These are phyloP conservation scores for Drosophila pectinifera DNA, from an alignment of 1,140 invertebrate species.

Conservation along the genomic window DNA sequence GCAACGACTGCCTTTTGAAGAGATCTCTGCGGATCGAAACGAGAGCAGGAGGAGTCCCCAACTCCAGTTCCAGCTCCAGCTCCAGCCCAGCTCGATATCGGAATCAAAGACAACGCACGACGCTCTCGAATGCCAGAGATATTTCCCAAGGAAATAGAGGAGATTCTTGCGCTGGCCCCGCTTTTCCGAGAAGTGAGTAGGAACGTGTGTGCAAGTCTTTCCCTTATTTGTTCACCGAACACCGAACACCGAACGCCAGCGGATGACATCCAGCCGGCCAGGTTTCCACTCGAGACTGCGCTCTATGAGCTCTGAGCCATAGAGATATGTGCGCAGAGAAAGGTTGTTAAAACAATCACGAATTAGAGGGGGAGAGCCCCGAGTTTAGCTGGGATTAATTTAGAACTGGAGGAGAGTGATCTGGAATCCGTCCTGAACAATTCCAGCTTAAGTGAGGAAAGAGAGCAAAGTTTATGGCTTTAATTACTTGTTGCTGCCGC, in stretches of 20 bases:
- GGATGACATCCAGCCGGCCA: slow-evolving; percentile 44
- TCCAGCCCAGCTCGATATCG: slow-evolving; percentile 20
- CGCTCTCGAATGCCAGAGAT: slow-evolving; percentile 67
- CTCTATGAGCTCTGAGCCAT: slow-evolving; percentile 1
- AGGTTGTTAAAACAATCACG: slow-evolving; percentile 63
- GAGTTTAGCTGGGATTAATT: slow-evolving; percentile 1
- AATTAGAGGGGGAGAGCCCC: slow-evolving; percentile 9
- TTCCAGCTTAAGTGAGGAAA: background rate
- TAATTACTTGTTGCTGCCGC: background rate
- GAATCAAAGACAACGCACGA: slow-evolving; percentile 41
- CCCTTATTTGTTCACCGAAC: slow-evolving; percentile 68
- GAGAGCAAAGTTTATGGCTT: background rate
- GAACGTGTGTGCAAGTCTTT: slow-evolving; percentile 67
- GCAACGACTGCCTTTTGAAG: slow-evolving; percentile 31
- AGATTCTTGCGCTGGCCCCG: slow-evolving; percentile 60
- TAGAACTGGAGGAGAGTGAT: slow-evolving; percentile 1
- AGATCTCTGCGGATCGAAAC: slow-evolving; percentile 29
- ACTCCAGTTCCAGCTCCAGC: background rate
- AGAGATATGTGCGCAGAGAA: slow-evolving; percentile 17
- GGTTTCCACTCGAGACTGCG: slow-evolving; percentile 1
- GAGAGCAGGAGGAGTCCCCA: slow-evolving; percentile 59
- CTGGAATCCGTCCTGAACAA: background rate
- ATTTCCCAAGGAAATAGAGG: slow-evolving; percentile 79
- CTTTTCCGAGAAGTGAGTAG: slow-evolving; percentile 56
- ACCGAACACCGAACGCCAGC: slow-evolving; percentile 23